Percentiles rank a stretch among this genome's conserved stretches.
phyloP scores from a whole-genome alignment of 1,140 invertebrate genomes.

The Heliconius eleuchia region DNA sequence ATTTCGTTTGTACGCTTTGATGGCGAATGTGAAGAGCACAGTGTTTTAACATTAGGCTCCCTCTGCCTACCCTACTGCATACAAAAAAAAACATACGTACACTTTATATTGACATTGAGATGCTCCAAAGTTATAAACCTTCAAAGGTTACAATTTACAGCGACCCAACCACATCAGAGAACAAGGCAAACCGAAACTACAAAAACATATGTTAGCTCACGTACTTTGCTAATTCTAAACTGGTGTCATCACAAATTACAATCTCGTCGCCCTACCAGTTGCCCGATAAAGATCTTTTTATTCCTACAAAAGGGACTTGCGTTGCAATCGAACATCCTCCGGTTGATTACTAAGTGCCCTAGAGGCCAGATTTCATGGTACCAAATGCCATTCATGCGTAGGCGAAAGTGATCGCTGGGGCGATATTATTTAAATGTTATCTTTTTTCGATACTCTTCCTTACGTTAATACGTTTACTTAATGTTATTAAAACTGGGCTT shows the following conservation, averaged over 20 bases:
- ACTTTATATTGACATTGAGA: no score
- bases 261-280: constrained; percentile 66
- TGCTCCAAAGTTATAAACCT: no score
- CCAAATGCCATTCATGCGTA: constrained; percentile 72
- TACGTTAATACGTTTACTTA: constrained; percentile 55
- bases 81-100: no score
- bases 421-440: constrained; percentile 81
- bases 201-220: constrained; percentile 50
- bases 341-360: constrained; percentile 76
- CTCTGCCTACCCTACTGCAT: no score
- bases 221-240: constrained; percentile 66
- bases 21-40: no score
- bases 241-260: constrained; percentile 74
- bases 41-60: no score
- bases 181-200: constrained; percentile 46
- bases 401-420: constrained; percentile 75
- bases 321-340: constrained; percentile 70
- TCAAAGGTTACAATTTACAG: no score
- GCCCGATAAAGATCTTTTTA: constrained; percentile 75
- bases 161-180: neutral
- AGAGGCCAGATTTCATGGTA: constrained; percentile 75
- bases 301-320: constrained; percentile 67
- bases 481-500: constrained; percentile 39
- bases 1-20: no score
- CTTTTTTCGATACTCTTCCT: constrained; percentile 75